Evolutionary conservation across 2,797 vertebrate species (phyloP), one percentile per base, ranked within the genome.

Genomic region (Rhinichthys osculus): DNA sequence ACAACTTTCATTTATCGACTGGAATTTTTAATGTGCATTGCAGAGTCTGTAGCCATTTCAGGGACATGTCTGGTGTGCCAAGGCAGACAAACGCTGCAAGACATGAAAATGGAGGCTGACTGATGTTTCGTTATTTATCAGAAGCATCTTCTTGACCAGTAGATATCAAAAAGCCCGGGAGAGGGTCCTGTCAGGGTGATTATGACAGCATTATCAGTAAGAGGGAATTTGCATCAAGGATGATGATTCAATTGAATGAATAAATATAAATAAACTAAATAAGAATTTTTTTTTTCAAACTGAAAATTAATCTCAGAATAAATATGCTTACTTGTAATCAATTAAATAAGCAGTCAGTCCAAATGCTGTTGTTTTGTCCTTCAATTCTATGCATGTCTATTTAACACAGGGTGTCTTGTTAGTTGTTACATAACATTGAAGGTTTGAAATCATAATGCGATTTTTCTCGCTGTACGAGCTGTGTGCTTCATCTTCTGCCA

Each of bases 71-170:
- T 30, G 21, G 81, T 44, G 35, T 85, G 67, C 42, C 23, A 50
- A 19, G 7, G 9, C 50, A 66, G 70, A 80, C 72, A 83, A 83
- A 59, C n/a, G 42, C 73, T 71, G 79, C 11, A 19, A 50, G 80
- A 84, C 23, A 30, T 87, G 85, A 86, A 89, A 90, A 89, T 87
- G 74, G 77, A 81, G 77, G 35, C 80, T 59, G 85, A 59, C 64
- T 59, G 85, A 90, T 40, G 67, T 89, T 87, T 86, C 73, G n/a
- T 82, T 79, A 44, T 88, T 87, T 86, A 84, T 59, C 72, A 76
- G 74, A 64, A 69, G 52, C 35, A 57, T 70, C 30, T 33, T 52
- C 69, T 30, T 52, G 81, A 76, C 54, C 30, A 54, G 81, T 76
- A 35, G 40, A 59, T 67, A 78, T 73, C 54, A 82, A 40, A 52